A percentile compares a stretch with the other conserved stretches of the same genome.
Conservation (phyloP, 1,140 invertebrate species). For the Camponotus floridanus region DNA sequence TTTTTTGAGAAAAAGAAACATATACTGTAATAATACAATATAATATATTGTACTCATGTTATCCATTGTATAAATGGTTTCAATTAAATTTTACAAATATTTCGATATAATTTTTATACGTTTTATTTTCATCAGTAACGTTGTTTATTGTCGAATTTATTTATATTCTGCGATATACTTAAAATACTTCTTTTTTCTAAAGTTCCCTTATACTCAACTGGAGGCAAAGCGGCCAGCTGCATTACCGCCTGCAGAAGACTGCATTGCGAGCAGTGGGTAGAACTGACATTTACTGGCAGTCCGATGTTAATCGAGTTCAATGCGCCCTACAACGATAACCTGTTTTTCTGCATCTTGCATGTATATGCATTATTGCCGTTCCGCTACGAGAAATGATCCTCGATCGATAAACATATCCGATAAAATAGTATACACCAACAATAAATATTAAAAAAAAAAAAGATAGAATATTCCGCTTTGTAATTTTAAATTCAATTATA, state of each 20-base stretch:
- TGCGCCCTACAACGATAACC: constrained; percentile 63
- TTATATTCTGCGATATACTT: not conserved
- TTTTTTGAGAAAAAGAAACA: not conserved
- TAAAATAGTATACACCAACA: not conserved
- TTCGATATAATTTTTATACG: not conserved
- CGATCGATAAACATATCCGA: constrained; percentile 58
- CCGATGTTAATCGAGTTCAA: constrained; percentile 71
- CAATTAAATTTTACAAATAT: no score
- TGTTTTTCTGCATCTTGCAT: constrained; percentile 63
- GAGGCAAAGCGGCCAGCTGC: constrained; percentile 76
- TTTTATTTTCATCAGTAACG: constrained; percentile 1
- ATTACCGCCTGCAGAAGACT: constrained; percentile 78
- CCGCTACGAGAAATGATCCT: constrained; percentile 26
- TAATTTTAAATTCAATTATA: constrained; percentile 32
- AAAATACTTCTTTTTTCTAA: not conserved
- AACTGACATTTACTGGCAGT: constrained; percentile 61
- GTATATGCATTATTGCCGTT: constrained; percentile 35
- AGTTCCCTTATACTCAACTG: constrained; percentile 10
- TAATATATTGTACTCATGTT: no score
- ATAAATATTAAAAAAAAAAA: not conserved
- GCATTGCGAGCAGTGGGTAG: constrained; percentile 75
- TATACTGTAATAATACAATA: not conserved
- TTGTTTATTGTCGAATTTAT: not conserved
- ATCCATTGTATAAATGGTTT: no score
- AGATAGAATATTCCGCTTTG: not conserved